These are phyloP conservation scores for Cyclophora punctaria DNA, from an alignment of 2,888 invertebrate genomes.

Conservation along the genomic window DNA sequence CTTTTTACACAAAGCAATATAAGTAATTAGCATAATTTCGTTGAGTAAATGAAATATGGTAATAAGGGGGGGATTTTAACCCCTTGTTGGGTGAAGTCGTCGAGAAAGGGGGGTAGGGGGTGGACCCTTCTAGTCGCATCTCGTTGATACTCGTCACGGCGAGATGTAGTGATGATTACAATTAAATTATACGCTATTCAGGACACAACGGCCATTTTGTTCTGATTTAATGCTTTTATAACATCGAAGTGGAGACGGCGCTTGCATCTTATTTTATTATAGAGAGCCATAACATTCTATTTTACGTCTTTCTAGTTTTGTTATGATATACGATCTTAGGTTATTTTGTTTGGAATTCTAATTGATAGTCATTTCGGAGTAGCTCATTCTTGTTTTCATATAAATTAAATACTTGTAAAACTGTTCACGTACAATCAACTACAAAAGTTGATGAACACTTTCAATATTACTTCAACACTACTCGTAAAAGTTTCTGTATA, in stretches of 20 bases:
- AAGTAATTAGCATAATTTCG: constrained; percentile 76
- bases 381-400: too few species aligned
- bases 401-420: too few species aligned
- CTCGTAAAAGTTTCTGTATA: too few species aligned
- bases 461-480: too few species aligned
- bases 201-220: constrained; percentile 56
- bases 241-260: constrained; percentile 13
- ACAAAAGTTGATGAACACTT: too few species aligned
- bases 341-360: background rate
- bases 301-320: constrained; percentile 5
- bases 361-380: too few species aligned
- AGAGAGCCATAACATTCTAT: constrained; percentile 7
- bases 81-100: constrained; percentile 53
- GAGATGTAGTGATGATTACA: constrained; percentile 73
- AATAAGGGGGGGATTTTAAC: constrained; percentile 64
- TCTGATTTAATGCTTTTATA: constrained; percentile 52
- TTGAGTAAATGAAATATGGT: constrained; percentile 77
- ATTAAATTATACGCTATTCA: constrained; percentile 68
- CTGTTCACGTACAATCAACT: too few species aligned
- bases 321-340: constrained; percentile 1
- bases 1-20: constrained; percentile 77
- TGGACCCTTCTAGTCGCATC: constrained; percentile 67
- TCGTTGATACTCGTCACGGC: constrained; percentile 67
- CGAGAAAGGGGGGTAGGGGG: constrained; percentile 32
- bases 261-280: constrained; percentile 21